Evolutionary conservation across 1,140 invertebrate species (phyloP).

Genomic region (Aphelinus atriplicis): DNA sequence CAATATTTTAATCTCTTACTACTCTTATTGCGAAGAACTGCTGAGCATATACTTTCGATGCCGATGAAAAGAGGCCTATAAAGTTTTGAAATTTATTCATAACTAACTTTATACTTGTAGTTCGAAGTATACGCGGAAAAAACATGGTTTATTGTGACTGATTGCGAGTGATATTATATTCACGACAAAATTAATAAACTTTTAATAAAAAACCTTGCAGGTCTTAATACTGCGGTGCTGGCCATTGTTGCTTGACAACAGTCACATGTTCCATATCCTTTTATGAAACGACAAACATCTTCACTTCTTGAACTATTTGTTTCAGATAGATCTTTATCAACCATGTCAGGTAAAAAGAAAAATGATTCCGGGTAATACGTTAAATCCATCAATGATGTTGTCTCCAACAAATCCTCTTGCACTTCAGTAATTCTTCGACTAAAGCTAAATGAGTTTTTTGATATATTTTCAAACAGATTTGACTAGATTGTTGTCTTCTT

Average conservation of each 20-base stretch:
- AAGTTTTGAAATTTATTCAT: background rate
- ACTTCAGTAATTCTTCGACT: too few relatives aligned
- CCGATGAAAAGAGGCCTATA: slow-evolving; percentile 30
- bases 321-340: background rate
- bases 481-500: too few relatives aligned
- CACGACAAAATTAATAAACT: background rate
- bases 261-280: slow-evolving; percentile 28
- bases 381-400: background rate
- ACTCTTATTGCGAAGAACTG: slow-evolving; percentile 19
- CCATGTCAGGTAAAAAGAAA: background rate
- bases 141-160: background rate
- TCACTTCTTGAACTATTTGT: background rate
- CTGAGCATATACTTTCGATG: slow-evolving; percentile 7
- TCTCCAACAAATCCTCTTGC: background rate
- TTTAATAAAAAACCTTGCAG: slow-evolving; percentile 7
- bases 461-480: too few relatives aligned
- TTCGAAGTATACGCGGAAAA: too few relatives aligned
- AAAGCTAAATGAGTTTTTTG: too few relatives aligned
- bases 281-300: slow-evolving; percentile 11
- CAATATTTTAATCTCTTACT: slow-evolving; percentile 19
- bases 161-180: background rate
- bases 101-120: background rate
- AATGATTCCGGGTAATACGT: background rate
- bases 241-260: background rate
- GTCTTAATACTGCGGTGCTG: slow-evolving; percentile 20